A percentile compares a stretch with the other conserved stretches of the same genome.
Evolutionary conservation across 2,797 vertebrate species (phyloP).

Genomic region (Hafferia zeledoni): DNA sequence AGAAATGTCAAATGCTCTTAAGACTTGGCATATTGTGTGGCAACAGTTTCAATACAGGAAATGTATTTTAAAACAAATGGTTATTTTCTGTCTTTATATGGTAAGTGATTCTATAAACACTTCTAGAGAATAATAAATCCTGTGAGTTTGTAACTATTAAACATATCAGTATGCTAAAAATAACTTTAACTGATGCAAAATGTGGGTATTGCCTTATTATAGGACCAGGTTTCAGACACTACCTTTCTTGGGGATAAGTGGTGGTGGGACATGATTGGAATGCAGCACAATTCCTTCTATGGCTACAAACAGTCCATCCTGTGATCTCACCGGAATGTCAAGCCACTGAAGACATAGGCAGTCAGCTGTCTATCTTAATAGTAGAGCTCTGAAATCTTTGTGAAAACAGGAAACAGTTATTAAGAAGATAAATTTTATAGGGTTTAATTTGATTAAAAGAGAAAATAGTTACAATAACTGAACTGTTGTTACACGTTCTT

Average conservation of each 20-base stretch:
- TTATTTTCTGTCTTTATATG: conserved; percentile 12
- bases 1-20: background rate
- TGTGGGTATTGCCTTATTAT: background rate
- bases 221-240: background rate
- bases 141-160: background rate
- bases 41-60: conserved; percentile 14
- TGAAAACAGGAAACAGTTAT: conserved; percentile 51
- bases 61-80: background rate
- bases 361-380: background rate
- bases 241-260: conserved; percentile 4
- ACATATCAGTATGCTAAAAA: conserved; percentile 6
- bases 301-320: background rate
- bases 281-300: conserved; percentile 41
- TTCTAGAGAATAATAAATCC: background rate
- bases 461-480: background rate
- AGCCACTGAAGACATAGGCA: background rate
- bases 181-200: background rate
- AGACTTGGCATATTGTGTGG: background rate
- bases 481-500: background rate
- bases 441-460: background rate
- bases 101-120: background rate
- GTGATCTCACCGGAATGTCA: conserved; percentile 8
- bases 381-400: conserved; percentile 11
- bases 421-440: background rate
- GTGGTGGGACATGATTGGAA: background rate